A percentile compares a stretch with the other conserved stretches of the same genome.
Conservation (phyloP, 2,888 invertebrate species). For the Macaria notata region DNA sequence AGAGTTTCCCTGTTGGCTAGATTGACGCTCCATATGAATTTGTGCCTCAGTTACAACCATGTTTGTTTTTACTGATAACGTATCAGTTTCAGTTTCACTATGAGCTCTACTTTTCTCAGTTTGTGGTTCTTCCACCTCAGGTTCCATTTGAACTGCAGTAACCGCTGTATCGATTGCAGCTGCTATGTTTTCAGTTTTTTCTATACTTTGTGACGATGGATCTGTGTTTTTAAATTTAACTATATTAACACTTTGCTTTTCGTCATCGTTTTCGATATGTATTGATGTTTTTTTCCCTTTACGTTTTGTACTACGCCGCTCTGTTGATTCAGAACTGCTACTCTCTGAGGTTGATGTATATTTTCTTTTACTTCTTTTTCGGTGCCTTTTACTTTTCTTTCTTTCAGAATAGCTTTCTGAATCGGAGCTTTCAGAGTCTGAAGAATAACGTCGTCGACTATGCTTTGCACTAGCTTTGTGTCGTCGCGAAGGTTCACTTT, state of each 20-base stretch:
- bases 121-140: slow-evolving; percentile 48
- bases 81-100: slow-evolving; percentile 77
- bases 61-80: slow-evolving; percentile 73
- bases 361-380: slow-evolving; percentile 68
- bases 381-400: slow-evolving; percentile 67
- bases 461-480: slow-evolving; percentile 56
- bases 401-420: slow-evolving; percentile 61
- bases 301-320: slow-evolving; percentile 65
- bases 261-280: slow-evolving; percentile 68
- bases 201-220: slow-evolving; percentile 41
- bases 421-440: slow-evolving; percentile 63
- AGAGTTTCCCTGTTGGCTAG: slow-evolving; percentile 66
- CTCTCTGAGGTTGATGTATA: slow-evolving; percentile 68
- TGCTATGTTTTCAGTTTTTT: slow-evolving; percentile 45
- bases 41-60: slow-evolving; percentile 79
- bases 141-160: slow-evolving; percentile 50
- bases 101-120: slow-evolving; percentile 54
- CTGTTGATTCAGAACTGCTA: slow-evolving; percentile 71
- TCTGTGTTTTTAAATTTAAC: slow-evolving; percentile 65
- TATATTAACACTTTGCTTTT: slow-evolving; percentile 75
- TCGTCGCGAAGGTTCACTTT: slow-evolving; percentile 71
- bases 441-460: slow-evolving; percentile 52
- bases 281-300: slow-evolving; percentile 76
- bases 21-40: slow-evolving; percentile 75
- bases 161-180: slow-evolving; percentile 29